Evolutionary conservation across 2,888 invertebrate genomes (phyloP).

Genomic region (Athripsodes cinereus): DNA sequence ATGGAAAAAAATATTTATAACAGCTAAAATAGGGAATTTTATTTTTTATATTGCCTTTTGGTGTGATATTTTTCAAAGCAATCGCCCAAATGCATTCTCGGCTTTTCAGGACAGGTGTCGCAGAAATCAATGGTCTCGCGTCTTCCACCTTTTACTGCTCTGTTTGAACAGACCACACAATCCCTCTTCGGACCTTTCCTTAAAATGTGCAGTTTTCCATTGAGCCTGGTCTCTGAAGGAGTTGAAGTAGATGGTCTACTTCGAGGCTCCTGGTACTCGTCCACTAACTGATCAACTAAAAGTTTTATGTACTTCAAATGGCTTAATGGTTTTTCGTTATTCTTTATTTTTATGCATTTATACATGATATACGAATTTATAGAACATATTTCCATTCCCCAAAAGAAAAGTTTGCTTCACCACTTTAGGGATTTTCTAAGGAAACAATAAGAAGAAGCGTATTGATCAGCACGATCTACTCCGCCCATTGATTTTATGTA

Average conservation of each 20-base stretch:
- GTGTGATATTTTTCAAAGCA: neutral
- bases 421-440: neutral
- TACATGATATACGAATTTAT: too few species aligned
- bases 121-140: neutral
- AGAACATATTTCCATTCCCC: neutral
- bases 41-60: too few species aligned
- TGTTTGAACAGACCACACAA: neutral
- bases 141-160: neutral
- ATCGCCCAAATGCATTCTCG: neutral
- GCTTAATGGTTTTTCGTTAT: neutral
- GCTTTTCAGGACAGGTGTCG: neutral
- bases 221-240: neutral
- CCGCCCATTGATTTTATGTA: neutral
- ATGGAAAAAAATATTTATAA: too few species aligned
- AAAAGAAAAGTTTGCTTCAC: neutral
- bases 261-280: neutral
- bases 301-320: neutral
- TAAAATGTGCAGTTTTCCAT: too few species aligned
- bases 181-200: too few species aligned
- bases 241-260: neutral
- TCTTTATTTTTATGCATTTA: neutral
- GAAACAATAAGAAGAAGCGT: neutral
- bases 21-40: too few species aligned
- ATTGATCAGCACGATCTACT: neutral
- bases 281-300: too few species aligned